phyloP scores from a whole-genome alignment of 92 coral and sea anemone genomes.

The Epizoanthus rinbou region DNA sequence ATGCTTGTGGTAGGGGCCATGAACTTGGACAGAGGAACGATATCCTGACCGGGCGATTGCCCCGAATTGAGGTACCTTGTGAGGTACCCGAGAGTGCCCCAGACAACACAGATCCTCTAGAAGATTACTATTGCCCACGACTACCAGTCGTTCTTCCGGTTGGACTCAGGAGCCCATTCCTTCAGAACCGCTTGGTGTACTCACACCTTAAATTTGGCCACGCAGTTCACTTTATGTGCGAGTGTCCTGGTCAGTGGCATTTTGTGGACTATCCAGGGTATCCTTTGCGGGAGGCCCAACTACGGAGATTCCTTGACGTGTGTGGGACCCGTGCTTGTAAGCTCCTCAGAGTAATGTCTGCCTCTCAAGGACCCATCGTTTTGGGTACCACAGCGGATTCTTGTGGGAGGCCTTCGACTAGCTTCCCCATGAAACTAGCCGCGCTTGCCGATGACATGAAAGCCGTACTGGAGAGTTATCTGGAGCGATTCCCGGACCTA shows the following conservation, averaged over 20 bases:
- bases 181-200: conserved; percentile 68
- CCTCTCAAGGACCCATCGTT: conserved; percentile 53
- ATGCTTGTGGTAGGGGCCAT: conserved; percentile 76
- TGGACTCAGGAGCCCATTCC: conserved; percentile 71
- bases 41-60: conserved; percentile 61
- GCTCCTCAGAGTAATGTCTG: conserved; percentile 74
- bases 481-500: conserved; percentile 67
- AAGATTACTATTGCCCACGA: conserved; percentile 74
- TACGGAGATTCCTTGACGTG: conserved; percentile 60
- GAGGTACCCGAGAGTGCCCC: conserved; percentile 19
- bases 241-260: conserved; percentile 92
- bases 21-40: conserved; percentile 59
- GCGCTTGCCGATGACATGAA: conserved; percentile 66
- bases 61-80: conserved; percentile 28
- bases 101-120: conserved; percentile 52
- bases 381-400: conserved; percentile 49
- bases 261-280: conserved; percentile 77
- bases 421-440: conserved; percentile 25
- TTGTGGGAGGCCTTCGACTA: conserved; percentile 36
- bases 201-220: conserved; percentile 76
- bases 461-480: conserved; percentile 76
- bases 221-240: conserved; percentile 87
- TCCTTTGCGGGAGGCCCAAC: conserved; percentile 61
- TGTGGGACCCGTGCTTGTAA: conserved; percentile 79
- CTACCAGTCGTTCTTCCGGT: conserved; percentile 82